A percentile compares a stretch with the other conserved stretches of the same genome.
phyloP scores from a whole-genome alignment of 2,888 invertebrate genomes.

The Nebria salina region DNA sequence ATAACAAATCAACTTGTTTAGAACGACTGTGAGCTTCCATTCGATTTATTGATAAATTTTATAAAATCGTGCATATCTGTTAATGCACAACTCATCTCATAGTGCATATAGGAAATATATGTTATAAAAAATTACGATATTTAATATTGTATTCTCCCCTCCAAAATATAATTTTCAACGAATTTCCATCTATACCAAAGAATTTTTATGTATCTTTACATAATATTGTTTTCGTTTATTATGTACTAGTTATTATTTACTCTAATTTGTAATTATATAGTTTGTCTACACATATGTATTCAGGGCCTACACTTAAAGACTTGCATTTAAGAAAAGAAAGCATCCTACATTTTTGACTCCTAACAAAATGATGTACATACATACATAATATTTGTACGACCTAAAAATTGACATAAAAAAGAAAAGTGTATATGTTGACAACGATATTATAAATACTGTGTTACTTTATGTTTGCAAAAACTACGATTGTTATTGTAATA shows the following conservation, averaged over 20 bases:
- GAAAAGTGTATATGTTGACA: constrained; percentile 34
- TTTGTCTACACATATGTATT: constrained; percentile 31
- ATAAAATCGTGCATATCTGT: constrained; percentile 47
- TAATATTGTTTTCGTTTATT: constrained; percentile 27
- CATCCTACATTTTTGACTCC: constrained; percentile 38
- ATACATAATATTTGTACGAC: constrained; percentile 25
- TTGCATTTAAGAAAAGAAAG: constrained; percentile 19
- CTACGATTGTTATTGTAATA: constrained; percentile 35
- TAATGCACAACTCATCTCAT: constrained; percentile 13
- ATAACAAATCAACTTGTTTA: constrained; percentile 33
- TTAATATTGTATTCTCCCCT: constrained; percentile 36
- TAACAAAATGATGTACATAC: constrained; percentile 25
- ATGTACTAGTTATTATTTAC: constrained; percentile 25
- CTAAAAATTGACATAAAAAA: constrained; percentile 10
- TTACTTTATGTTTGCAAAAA: constrained; percentile 38
- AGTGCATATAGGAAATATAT: constrained; percentile 30
- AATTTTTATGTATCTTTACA: constrained; percentile 21
- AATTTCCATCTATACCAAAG: constrained; percentile 44
- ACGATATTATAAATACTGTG: constrained; percentile 41
- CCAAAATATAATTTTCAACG: constrained; percentile 32
- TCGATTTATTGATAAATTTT: constrained; percentile 46
- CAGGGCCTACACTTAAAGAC: constrained; percentile 45
- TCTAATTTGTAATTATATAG: constrained; percentile 15
- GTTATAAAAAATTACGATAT: constrained; percentile 17
- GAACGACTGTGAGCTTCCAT: constrained; percentile 50